Base-by-base conservation (phyloP, 2,888 invertebrate species). In the Drosophila nigritarsus region DNA sequence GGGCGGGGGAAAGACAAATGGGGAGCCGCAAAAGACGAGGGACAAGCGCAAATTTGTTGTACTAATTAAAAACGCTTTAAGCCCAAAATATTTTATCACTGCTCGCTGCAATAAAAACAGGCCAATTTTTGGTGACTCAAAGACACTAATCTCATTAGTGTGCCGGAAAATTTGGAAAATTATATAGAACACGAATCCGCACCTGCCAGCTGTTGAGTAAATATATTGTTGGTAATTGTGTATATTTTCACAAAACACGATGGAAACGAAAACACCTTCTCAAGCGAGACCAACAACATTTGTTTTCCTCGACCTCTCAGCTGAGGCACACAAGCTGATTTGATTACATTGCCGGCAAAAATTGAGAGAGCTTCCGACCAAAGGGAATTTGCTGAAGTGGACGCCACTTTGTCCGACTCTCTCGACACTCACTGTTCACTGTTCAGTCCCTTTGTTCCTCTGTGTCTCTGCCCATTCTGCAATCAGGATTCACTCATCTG, bases 61-160 rank as follows among this genome's bases (percentile, higher is more conserved):
- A 89, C 78, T 90, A 90, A 87, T 87, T 87, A 89, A 90, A 89
- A 86, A 83, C 84, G 83, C 76, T 83, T 87, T 83, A 79, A 75
- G 73, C 66, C n/a, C 70, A 58, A 64, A 79, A 74, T 74, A 75
- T 80, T 70, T 56, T 59, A 73, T 63, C 69, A 65, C 65, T 40
- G 67, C 65, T 45, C 68, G 69, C 67, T 73, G 80, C 66, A 80
- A 70, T 59, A 70, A 75, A 48, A 55, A 40, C 36, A n/a, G n/a
- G 40, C 27, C 48, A 51, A 54, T 59, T 45, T 58, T 63, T 75
- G 59, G 65, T 48, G 18, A 45, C 65, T 30, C 38, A 53, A 61
- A 38, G 62, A 54, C 65, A 50, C 50, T 71, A 81, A 75, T 88
- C 83, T 80, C 90, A 87, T 90, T 87, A 90, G 80, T 84, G 74